phyloP scores from a whole-genome alignment of 1,140 invertebrate genomes.

The Drosophila subobscura region DNA sequence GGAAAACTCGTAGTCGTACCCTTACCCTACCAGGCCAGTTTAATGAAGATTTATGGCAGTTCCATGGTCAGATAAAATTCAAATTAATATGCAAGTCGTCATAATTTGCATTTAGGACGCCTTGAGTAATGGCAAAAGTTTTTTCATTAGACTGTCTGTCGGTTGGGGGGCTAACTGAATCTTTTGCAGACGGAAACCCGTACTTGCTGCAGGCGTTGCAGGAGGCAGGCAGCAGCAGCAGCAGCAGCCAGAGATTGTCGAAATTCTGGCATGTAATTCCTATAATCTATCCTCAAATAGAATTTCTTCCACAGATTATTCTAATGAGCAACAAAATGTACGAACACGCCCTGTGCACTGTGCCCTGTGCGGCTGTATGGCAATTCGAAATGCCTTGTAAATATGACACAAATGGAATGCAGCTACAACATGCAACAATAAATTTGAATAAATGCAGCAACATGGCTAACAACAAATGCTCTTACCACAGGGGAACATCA shows the following conservation, averaged over 20 bases:
- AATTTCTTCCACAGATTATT: slow-evolving; percentile 25
- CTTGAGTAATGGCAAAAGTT: slow-evolving; percentile 68
- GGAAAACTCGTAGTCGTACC: slow-evolving; percentile 2
- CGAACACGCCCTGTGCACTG: slow-evolving; percentile 1
- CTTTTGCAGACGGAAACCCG: slow-evolving; percentile 5
- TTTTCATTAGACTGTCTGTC: slow-evolving; percentile 54
- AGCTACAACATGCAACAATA: slow-evolving; percentile 45
- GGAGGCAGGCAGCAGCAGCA: too few species aligned
- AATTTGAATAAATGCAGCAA: slow-evolving; percentile 56
- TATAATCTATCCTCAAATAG: slow-evolving; percentile 38
- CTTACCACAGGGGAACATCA: slow-evolving; percentile 52
- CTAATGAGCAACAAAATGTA: slow-evolving; percentile 30
- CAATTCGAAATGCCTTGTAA: slow-evolving; percentile 43
- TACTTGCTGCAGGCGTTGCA: slow-evolving; percentile 33
- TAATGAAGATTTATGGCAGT: slow-evolving; percentile 62
- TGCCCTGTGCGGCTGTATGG: too few species aligned
- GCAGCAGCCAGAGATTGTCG: slow-evolving; percentile 1
- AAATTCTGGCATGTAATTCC: slow-evolving; percentile 40
- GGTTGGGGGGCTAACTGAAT: slow-evolving; percentile 40
- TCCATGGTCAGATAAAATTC: slow-evolving; percentile 38
- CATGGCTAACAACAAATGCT: slow-evolving; percentile 35
- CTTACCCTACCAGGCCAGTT: neutral
- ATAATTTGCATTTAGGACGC: slow-evolving; percentile 68
- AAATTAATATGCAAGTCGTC: slow-evolving; percentile 66
- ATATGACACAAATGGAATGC: slow-evolving; percentile 59